These are phyloP conservation scores for Syrista parreyssii DNA, from an alignment of 2,888 invertebrate genomes.

Conservation along the genomic window DNA sequence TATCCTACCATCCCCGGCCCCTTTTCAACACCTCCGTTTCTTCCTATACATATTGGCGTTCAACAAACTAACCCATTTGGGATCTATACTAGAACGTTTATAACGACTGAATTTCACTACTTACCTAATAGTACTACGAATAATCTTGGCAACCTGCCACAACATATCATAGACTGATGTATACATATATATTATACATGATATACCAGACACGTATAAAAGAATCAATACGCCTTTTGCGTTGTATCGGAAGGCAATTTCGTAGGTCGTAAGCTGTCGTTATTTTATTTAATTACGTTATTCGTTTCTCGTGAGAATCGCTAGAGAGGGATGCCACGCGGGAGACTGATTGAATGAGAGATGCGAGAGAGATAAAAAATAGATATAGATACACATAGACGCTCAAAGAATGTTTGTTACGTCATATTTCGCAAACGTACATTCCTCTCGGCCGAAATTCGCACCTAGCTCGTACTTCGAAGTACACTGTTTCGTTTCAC, in stretches of 20 bases:
- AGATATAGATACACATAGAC: background rate
- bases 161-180: slow-evolving; percentile 38
- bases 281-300: background rate
- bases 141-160: slow-evolving; percentile 36
- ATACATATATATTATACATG: background rate
- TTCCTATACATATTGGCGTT: background rate
- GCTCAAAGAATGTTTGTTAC: background rate
- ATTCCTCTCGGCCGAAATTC: background rate
- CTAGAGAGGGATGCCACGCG: background rate
- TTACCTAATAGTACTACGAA: background rate
- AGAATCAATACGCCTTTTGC: background rate
- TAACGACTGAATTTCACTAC: background rate
- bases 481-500: background rate
- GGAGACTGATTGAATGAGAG: background rate
- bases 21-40: background rate
- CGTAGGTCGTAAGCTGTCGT: background rate
- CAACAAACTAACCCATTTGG: slow-evolving; percentile 4
- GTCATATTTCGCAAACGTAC: background rate
- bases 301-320: background rate
- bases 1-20: background rate
- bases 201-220: background rate
- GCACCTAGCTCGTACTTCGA: background rate
- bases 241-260: background rate
- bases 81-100: background rate
- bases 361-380: background rate